Evolutionary conservation across 2,888 invertebrate genomes (phyloP).

Genomic region (Oligia latruncula): DNA sequence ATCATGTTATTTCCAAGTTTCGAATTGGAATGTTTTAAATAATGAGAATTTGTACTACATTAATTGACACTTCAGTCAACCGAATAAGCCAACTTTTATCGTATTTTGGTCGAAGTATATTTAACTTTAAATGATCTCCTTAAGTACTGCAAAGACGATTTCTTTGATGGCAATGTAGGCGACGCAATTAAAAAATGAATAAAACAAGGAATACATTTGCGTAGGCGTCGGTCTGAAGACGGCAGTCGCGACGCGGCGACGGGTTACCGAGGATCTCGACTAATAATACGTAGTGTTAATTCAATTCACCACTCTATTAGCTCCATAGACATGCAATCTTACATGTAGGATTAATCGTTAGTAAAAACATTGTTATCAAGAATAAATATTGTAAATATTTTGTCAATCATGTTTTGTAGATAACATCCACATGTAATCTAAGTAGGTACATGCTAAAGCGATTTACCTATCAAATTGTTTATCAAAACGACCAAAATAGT

Average conservation of each 20-base stretch:
- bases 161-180: slow-evolving; percentile 75
- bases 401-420: slow-evolving; percentile 35
- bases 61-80: slow-evolving; percentile 40
- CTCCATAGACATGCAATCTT: slow-evolving; percentile 28
- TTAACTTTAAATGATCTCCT: slow-evolving; percentile 41
- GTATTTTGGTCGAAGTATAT: slow-evolving; percentile 35
- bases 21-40: slow-evolving; percentile 43
- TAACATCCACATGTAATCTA: slow-evolving; percentile 38
- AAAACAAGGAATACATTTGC: slow-evolving; percentile 76
- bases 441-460: slow-evolving; percentile 42
- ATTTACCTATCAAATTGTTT: slow-evolving; percentile 52
- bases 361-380: slow-evolving; percentile 31
- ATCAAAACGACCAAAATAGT: slow-evolving; percentile 42
- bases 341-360: slow-evolving; percentile 18
- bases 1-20: slow-evolving; percentile 49
- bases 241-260: slow-evolving; percentile 57
- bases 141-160: slow-evolving; percentile 45
- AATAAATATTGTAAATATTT: slow-evolving; percentile 31
- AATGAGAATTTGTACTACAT: slow-evolving; percentile 34
- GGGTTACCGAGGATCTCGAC: slow-evolving; percentile 49
- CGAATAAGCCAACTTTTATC: slow-evolving; percentile 44
- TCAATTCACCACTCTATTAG: slow-evolving; percentile 50
- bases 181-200: slow-evolving; percentile 85
- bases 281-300: slow-evolving; percentile 42
- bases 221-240: slow-evolving; percentile 75